These are phyloP conservation scores for Lasiurus cinereus DNA, from an alignment of 2,113 vertebrate genomes.

Conservation along the genomic window DNA sequence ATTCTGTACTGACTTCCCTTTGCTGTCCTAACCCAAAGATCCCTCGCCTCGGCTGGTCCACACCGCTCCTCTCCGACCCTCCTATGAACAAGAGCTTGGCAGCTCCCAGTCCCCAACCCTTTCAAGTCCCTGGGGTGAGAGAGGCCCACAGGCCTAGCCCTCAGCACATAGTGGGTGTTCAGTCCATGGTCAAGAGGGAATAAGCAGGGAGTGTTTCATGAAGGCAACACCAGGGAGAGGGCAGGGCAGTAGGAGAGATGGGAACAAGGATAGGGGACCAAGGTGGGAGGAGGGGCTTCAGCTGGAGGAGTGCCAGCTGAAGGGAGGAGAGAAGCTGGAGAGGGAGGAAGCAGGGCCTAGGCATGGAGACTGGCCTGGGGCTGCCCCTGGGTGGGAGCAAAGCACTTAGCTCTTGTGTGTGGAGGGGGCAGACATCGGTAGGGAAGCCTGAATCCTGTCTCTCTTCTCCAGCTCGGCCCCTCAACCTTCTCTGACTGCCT, in stretches of 20 bases:
- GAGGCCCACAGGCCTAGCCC: neutral
- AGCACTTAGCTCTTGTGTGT: neutral
- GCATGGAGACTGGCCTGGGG: neutral
- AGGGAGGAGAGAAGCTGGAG: neutral
- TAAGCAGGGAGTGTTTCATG: neutral
- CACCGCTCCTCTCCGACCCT: neutral
- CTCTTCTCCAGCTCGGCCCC: neutral
- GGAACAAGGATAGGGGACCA: neutral
- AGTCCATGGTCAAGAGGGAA: neutral
- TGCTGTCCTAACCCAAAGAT: neutral
- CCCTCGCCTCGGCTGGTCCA: neutral
- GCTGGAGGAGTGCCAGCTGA: neutral
- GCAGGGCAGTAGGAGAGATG: neutral
- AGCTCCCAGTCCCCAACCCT: neutral
- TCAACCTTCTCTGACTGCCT: neutral
- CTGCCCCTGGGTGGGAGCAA: neutral
- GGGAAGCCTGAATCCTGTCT: neutral
- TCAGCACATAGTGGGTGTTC: neutral
- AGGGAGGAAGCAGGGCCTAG: neutral
- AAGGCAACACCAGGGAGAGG: too few species aligned
- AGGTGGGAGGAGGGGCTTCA: too few species aligned
- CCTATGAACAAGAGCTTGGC: neutral
- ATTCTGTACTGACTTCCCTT: neutral
- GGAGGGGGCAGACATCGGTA: neutral
- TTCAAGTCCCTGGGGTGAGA: neutral